phyloP scores from a whole-genome alignment of 2,888 invertebrate species.

The Agrotis clavis region DNA sequence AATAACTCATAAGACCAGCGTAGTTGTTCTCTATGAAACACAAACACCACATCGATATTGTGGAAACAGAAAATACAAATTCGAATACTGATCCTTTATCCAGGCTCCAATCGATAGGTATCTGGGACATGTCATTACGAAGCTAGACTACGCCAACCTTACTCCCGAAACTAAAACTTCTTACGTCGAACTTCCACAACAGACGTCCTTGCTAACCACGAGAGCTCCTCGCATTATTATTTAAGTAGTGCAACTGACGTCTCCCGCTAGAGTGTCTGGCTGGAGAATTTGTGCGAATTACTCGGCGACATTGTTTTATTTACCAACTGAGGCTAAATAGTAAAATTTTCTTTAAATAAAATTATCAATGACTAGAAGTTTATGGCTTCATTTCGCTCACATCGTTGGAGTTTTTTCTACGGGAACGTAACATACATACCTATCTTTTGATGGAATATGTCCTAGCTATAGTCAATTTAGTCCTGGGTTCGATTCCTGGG shows the following conservation, averaged over 20 bases:
- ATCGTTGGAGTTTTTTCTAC: no score
- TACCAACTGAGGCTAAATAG: not conserved
- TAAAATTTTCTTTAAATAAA: not conserved
- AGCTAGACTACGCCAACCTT: conserved; percentile 4
- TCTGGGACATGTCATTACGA: not conserved
- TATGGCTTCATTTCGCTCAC: no score
- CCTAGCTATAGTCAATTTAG: no score
- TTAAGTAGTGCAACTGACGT: conserved; percentile 41
- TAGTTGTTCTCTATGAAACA: not conserved
- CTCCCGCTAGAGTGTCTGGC: conserved; percentile 6
- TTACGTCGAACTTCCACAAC: conserved; percentile 29
- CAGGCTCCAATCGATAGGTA: not conserved
- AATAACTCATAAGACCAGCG: not conserved
- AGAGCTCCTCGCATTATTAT: conserved; percentile 38
- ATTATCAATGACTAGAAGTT: no score
- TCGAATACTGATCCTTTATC: not conserved
- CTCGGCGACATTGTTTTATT: conserved; percentile 15
- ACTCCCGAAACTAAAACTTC: conserved; percentile 40
- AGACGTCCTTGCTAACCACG: conserved; percentile 30
- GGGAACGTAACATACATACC: no score
- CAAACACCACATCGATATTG: no score
- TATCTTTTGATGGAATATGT: no score
- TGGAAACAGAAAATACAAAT: no score
- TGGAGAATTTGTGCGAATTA: conserved; percentile 38
- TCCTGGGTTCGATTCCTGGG: no score